Evolutionary conservation across 1,140 invertebrate species (phyloP).

Genomic region (Halotydeus destructor): DNA sequence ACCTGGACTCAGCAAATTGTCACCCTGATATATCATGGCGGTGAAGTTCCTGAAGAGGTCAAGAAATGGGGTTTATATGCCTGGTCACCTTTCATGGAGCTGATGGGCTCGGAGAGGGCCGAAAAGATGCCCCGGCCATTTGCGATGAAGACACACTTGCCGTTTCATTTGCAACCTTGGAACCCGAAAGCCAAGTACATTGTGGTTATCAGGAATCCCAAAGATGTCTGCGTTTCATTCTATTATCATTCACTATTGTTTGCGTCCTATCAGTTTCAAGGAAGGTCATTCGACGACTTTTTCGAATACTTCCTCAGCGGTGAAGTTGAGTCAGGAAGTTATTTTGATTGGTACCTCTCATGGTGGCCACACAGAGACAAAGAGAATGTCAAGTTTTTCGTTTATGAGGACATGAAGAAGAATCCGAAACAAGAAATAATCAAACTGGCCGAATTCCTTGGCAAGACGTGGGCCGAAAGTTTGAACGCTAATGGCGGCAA

Average conservation of each 20-base stretch:
- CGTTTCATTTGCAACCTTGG: conserved; percentile 12
- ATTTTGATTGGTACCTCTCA: too few species aligned
- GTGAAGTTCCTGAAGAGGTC: conserved; percentile 3
- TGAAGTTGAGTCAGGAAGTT: conserved; percentile 28
- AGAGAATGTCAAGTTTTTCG: too few species aligned
- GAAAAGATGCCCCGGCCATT: conserved; percentile 4
- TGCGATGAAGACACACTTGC: conserved; percentile 15
- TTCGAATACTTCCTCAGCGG: conserved; percentile 20
- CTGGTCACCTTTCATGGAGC: conserved; percentile 14
- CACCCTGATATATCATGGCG: conserved; percentile 9
- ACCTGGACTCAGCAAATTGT: conserved; percentile 16
- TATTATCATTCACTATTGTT: conserved; percentile 50
- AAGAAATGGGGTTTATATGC: conserved; percentile 7
- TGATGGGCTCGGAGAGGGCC: too few species aligned
- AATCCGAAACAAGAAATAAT: too few species aligned
- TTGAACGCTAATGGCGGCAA: too few species aligned
- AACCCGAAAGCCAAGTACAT: conserved; percentile 27
- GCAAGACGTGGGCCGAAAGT: too few species aligned
- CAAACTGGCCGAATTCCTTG: too few species aligned
- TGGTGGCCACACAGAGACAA: too few species aligned
- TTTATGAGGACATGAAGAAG: too few species aligned
- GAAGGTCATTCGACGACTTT: conserved; percentile 20
- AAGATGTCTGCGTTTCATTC: conserved; percentile 77
- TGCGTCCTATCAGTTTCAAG: conserved; percentile 20
- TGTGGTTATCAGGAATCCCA: conserved; percentile 74